Percentiles rank a stretch among this genome's conserved stretches.
phyloP scores from a whole-genome alignment of 2,113 vertebrate genomes.

The Rhineura floridana region DNA sequence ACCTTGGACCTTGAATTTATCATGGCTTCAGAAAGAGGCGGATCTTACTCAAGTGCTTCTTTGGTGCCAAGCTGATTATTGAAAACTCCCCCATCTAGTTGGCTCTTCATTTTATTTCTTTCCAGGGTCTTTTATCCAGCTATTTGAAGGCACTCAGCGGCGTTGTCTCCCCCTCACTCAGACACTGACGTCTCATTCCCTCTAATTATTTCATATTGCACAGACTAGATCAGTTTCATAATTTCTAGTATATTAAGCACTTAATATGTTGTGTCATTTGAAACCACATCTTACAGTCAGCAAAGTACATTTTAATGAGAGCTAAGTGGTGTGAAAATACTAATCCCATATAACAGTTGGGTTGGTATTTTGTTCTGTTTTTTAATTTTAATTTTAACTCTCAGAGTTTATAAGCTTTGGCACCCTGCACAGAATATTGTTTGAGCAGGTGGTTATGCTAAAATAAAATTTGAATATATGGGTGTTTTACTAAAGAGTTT shows the following conservation, averaged over 20 bases:
- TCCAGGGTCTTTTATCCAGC: constrained; percentile 33
- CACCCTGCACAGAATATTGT: neutral
- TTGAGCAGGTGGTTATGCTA: constrained; percentile 37
- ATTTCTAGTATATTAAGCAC: constrained; percentile 89
- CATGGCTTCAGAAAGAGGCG: constrained; percentile 5
- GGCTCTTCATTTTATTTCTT: constrained; percentile 47
- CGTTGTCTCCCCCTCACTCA: constrained; percentile 70
- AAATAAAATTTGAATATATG: neutral
- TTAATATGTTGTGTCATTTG: constrained; percentile 87
- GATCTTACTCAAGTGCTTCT: constrained; percentile 12
- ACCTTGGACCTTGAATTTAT: neutral
- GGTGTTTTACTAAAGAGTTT: neutral
- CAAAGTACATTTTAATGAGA: constrained; percentile 88
- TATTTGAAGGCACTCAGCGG: constrained; percentile 44
- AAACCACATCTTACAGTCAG: constrained; percentile 81
- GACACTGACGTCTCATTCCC: constrained; percentile 75
- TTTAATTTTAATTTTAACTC: constrained; percentile 26
- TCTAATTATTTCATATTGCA: constrained; percentile 82
- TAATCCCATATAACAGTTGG: constrained; percentile 60
- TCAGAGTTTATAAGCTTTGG: constrained; percentile 17
- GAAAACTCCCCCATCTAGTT: constrained; percentile 50
- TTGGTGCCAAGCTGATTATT: neutral
- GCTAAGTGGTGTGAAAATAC: constrained; percentile 81
- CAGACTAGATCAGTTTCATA: constrained; percentile 80
- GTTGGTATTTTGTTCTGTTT: neutral